A percentile compares a stretch with the other conserved stretches of the same genome.
phyloP scores from a whole-genome alignment of 2,888 invertebrate genomes.

The Polydrusus cervinus region DNA sequence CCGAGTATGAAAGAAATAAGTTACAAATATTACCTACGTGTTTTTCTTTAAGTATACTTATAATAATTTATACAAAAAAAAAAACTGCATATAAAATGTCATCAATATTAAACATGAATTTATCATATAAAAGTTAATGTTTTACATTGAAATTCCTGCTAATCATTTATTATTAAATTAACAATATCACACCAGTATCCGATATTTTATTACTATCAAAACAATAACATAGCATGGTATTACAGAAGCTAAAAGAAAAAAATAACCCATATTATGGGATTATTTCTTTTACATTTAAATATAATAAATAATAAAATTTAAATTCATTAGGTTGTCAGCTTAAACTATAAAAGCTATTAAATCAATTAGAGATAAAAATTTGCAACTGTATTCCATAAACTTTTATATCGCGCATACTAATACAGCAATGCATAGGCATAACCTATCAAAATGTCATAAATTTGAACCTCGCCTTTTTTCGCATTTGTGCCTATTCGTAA shows the following conservation, averaged over 20 bases:
- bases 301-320: constrained; percentile 35
- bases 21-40: too few species aligned
- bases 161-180: too few species aligned
- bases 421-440: neutral
- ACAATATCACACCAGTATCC: too few species aligned
- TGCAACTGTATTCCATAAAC: constrained; percentile 5
- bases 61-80: too few species aligned
- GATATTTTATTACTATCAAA: neutral
- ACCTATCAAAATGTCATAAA: constrained; percentile 19
- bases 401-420: constrained; percentile 10
- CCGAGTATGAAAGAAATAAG: too few species aligned
- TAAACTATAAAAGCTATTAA: constrained; percentile 32
- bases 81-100: too few species aligned
- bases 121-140: too few species aligned
- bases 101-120: too few species aligned
- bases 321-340: constrained; percentile 44
- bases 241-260: neutral
- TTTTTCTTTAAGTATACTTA: too few species aligned
- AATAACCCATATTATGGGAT: constrained; percentile 32
- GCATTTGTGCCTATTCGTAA: too few species aligned
- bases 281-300: constrained; percentile 31
- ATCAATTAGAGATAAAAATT: constrained; percentile 36
- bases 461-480: neutral
- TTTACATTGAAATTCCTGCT: too few species aligned
- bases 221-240: neutral